A percentile compares a stretch with the other conserved stretches of the same genome.
Conservation (phyloP, 2,797 vertebrate genomes). For the Dromococcyx pavoninus region DNA sequence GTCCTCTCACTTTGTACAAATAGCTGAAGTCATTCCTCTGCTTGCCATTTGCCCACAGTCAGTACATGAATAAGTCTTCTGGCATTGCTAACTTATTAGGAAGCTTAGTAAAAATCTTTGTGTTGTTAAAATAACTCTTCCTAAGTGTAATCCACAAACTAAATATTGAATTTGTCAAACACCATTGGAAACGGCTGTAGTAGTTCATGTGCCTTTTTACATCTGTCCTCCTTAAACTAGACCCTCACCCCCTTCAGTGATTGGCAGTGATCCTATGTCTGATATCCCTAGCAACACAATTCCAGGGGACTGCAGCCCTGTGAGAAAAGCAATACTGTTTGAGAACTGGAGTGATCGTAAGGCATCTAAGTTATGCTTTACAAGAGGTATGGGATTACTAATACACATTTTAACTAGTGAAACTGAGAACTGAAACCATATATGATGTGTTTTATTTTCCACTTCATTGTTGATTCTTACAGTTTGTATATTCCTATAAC, state of each 20-base stretch:
- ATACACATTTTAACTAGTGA: background rate
- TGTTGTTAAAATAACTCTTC: background rate
- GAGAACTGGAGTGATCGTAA: background rate
- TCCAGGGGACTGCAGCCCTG: background rate
- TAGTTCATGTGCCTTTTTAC: background rate
- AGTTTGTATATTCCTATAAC: background rate
- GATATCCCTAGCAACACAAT: background rate
- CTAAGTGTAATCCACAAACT: background rate
- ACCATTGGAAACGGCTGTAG: background rate
- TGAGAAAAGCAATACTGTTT: background rate
- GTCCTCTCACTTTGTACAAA: background rate
- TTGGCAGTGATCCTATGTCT: background rate
- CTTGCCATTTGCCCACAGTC: background rate
- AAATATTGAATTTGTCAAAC: background rate
- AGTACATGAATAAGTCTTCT: background rate
- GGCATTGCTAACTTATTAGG: background rate
- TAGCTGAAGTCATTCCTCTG: background rate
- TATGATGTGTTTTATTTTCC: background rate
- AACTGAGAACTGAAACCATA: background rate
- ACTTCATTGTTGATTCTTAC: background rate
- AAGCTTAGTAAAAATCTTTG: background rate
- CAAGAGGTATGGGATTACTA: background rate
- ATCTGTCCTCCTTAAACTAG: background rate
- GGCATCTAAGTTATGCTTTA: background rate
- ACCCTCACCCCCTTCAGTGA: fast-evolving